Percentiles rank a stretch among this genome's conserved stretches.
These are phyloP conservation scores for Ophiothrix spiculata DNA, from an alignment of 35 echinoderm and acorn worm species.

Conservation along the genomic window DNA sequence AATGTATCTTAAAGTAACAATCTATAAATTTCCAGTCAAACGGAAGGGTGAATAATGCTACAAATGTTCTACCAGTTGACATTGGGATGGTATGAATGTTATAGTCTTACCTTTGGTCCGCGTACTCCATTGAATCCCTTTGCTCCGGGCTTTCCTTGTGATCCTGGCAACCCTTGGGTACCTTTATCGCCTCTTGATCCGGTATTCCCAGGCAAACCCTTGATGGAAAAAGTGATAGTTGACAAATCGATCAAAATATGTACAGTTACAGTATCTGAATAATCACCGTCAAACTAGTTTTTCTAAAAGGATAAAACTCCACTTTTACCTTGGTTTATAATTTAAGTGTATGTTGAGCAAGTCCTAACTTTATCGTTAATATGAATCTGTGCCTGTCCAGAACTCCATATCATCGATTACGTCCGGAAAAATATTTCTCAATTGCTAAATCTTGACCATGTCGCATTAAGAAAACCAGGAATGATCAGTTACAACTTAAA, in stretches of 20 bases:
- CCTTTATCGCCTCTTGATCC: constrained; percentile 18
- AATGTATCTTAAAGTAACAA: neutral
- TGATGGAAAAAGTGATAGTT: neutral
- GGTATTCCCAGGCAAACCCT: constrained; percentile 14
- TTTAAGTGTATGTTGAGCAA: neutral
- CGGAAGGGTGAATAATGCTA: too few species aligned
- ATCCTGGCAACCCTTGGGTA: constrained; percentile 2
- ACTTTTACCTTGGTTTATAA: neutral
- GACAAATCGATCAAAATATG: neutral
- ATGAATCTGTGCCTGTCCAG: neutral
- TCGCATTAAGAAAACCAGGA: too few species aligned
- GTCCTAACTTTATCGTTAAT: too few species aligned
- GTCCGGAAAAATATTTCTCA: too few species aligned
- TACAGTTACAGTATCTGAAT: neutral
- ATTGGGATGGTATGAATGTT: too few species aligned
- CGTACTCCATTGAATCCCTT: constrained; percentile 7
- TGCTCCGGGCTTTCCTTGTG: constrained; percentile 11
- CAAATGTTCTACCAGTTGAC: too few species aligned
- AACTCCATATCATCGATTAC: too few species aligned
- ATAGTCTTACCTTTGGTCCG: constrained; percentile 26
- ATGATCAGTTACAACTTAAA: too few species aligned
- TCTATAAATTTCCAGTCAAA: too few species aligned
- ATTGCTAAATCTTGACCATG: too few species aligned
- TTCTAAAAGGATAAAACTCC: too few species aligned
- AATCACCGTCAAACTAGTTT: too few species aligned